These are phyloP conservation scores for Lepidochitona cinerea DNA, from an alignment of 2,888 invertebrate species.

Conservation along the genomic window DNA sequence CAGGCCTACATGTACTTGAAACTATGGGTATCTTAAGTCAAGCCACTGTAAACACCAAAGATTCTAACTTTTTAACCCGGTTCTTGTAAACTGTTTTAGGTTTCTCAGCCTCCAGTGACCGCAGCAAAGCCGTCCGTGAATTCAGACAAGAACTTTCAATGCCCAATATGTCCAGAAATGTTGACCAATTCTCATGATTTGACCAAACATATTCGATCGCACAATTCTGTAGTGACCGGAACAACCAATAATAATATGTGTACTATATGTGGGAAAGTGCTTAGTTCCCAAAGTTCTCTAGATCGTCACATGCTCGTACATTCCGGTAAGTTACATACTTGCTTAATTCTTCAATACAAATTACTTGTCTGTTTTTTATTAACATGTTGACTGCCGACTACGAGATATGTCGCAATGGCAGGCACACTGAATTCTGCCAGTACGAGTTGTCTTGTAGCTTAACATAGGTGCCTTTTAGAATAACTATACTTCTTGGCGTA, in stretches of 20 bases:
- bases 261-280: slow-evolving; percentile 78
- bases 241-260: slow-evolving; percentile 73
- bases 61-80: no score
- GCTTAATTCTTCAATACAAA: no score
- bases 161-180: slow-evolving; percentile 79
- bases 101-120: no score
- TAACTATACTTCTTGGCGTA: no score
- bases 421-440: no score
- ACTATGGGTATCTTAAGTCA: background rate
- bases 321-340: slow-evolving; percentile 73
- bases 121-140: no score
- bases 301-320: slow-evolving; percentile 86
- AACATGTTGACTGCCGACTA: no score
- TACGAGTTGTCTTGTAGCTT: no score
- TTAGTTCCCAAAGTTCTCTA: slow-evolving; percentile 84
- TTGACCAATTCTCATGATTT: slow-evolving; percentile 79
- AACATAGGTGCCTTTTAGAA: no score
- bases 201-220: slow-evolving; percentile 78
- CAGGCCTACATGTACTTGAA: background rate
- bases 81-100: no score
- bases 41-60: background rate
- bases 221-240: slow-evolving; percentile 56
- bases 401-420: no score
- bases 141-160: slow-evolving; percentile 50
- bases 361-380: no score